Base-by-base conservation (phyloP, 2,888 invertebrate genomes). In the Xestobium rufovillosum region DNA sequence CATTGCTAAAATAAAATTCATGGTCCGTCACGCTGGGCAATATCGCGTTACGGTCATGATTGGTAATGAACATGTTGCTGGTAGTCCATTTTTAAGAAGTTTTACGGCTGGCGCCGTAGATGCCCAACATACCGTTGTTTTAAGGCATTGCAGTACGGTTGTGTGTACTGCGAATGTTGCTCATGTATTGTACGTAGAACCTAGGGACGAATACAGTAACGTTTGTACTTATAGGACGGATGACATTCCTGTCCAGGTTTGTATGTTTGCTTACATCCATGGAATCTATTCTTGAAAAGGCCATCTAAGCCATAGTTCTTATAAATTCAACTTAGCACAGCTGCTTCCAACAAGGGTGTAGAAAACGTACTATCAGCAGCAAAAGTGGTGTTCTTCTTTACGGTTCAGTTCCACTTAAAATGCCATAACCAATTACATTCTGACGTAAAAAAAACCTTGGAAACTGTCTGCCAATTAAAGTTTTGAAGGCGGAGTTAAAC, bases 161-260 rank as follows among this genome's bases (percentile, higher is more conserved):
- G 83, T 90, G 39, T 86, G 86, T 65, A 83, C 83, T 31, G 82
- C 82, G 4, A 82, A 77, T 26, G 73, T 81, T 34, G 76, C 83
- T 29, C 84, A 88, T 55, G 66, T 77, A 35, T 73, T 94, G 61
- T 80, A 81, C 60, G 78, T 94, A 56, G 90, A 90, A 60, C 91
- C 92, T n/a, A 72, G 91, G 41, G 94, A 94, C 69, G 83, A 84
- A 61, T 91, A 83, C 66, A 87, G 88, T 59, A 94, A 94, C 65
- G 70, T 80, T n/a, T 87, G 87, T 53, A 61, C 69, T 46, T 80
- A 78, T 53, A 69, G 71, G 16, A 66, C 71, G 28, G 69, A 67
- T 23, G 75, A 75, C 42, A 70, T 76, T 56, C 80, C 80, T 1
- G 71, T 76, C 1, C 68, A 75, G 55, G 78, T 71, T 50, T 35